Base-by-base conservation (phyloP, 1,140 invertebrate species). In the Meloidogyne floridensis region DNA sequence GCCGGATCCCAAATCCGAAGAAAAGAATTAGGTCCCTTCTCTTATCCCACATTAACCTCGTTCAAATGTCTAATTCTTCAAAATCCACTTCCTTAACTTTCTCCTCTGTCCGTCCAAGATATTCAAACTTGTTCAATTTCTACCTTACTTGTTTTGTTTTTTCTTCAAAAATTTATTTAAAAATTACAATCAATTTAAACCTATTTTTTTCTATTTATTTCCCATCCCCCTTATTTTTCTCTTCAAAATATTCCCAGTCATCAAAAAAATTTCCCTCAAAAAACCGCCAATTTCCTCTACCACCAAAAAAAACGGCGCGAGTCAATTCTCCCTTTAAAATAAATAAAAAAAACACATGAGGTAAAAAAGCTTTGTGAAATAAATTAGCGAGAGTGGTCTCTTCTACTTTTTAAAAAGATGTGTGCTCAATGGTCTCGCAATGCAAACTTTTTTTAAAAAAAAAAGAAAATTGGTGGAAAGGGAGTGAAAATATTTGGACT, bases 331-430 rank as follows among this genome's bases (percentile, higher is more conserved):
- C 7, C 7, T 47, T 47, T 47, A 6, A 4, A 6, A 4, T 8
- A 47, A 47, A 47, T 47, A 47, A 47, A 47, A 47, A 11, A 47
- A 47, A 11, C 15, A 47, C 13, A 69, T 13, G 20, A 20, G 18
- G 77, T 43, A 43, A 54, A 77, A 47, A 77, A 77, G n/a, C 5
- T 56, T 77, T 77, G 4, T 77, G 75, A 79, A 32, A 15, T 79
- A 79, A 79, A 79, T 79, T 79, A 79, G 77, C 18, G 51, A 79
- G 59, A 79, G 77, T 79, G 77, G 53, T n/a, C 59, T 65, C 59
- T 65, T 32, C 32, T 32, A 32, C 32, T 32, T 13, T 78, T 54
- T 77, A 15, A 65, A 65, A 6, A 4, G 53, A 77, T 13, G 8
- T 51, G 54, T 54, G 73, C 47, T 54, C 73, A 42, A 42, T 43